Base-by-base conservation (phyloP, 2,888 invertebrate genomes). In the Callyntrura guangdongensis region DNA sequence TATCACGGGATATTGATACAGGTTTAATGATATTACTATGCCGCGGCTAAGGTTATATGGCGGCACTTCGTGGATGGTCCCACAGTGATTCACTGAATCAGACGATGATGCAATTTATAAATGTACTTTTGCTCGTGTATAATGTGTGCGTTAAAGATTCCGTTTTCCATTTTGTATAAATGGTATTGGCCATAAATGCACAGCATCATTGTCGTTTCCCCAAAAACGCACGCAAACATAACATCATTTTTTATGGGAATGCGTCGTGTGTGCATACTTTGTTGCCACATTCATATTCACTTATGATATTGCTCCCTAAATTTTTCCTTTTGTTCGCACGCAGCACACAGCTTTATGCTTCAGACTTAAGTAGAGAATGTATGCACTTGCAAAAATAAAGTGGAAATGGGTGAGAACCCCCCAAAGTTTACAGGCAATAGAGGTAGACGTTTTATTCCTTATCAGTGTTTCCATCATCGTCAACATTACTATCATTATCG, bases 191-290 rank as follows among this genome's bases (percentile, higher is more conserved):
- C 20, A 61, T 61, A 20, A 61, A 22, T 8, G 61, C 22, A 1
- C 22, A 61, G 17, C 22, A 61, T 69, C 36, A 9, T 53, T 11
- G 6, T n/a, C 64, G 22, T 64, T 14, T 45, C 27, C 9, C 27
- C 36, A n/a, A 2, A 56, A 12, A 25, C 49, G 17, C 67, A 84
- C 83, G 69, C 69, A 84, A 84, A 25, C 47, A 84, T 69, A 69
- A 12, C 84, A 77, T 77, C 22, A 49, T 25, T 17, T 84, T 84
- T 69, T 84, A 56, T 69, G 49, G 9, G n/a, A n/a, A 84, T 72
- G 53, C 20, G 14, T 20, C 20, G 14, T 20, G 1, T 49, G 20
- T 69, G 27, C 9, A 36, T 36, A 36, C 36, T 36, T 36, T 36
- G 36, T 6, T 36, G 3, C 36, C 6, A 2, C 36, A 36, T 36